phyloP scores from a whole-genome alignment of 2,888 invertebrate genomes.

The Argyra leucocephala region DNA sequence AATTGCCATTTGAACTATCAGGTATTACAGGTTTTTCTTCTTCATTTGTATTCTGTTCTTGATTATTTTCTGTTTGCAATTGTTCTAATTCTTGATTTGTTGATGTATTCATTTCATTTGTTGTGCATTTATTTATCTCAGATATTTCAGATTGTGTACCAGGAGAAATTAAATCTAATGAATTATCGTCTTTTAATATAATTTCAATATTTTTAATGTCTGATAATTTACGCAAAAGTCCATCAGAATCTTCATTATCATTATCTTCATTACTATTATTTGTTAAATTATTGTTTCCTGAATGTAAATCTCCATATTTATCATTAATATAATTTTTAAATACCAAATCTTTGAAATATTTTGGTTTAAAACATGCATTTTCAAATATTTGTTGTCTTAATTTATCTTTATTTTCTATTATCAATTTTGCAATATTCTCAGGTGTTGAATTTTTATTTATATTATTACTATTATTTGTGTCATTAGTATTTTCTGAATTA shows the following conservation, averaged over 20 bases:
- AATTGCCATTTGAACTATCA: neutral
- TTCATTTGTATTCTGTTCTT: too few species aligned
- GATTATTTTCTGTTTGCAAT: neutral
- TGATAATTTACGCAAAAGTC: too few species aligned
- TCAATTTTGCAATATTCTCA: constrained; percentile 18
- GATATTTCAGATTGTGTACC: neutral
- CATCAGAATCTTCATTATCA: neutral
- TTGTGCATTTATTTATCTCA: neutral
- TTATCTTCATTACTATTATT: neutral
- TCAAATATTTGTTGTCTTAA: constrained; percentile 18
- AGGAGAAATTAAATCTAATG: neutral
- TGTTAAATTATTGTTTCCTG: neutral
- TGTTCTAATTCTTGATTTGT: neutral
- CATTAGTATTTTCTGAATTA: neutral
- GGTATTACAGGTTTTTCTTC: too few species aligned
- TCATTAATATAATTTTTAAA: neutral
- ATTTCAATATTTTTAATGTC: too few species aligned
- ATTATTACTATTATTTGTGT: neutral
- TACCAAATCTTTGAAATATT: neutral
- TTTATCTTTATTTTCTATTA: constrained; percentile 18
- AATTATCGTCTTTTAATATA: too few species aligned
- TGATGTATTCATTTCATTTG: neutral
- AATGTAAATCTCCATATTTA: neutral
- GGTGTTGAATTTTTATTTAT: constrained; percentile 12
- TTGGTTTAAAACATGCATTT: constrained; percentile 6